Base-by-base conservation (phyloP, 2,888 invertebrate genomes). In the Punctoribates punctum region DNA sequence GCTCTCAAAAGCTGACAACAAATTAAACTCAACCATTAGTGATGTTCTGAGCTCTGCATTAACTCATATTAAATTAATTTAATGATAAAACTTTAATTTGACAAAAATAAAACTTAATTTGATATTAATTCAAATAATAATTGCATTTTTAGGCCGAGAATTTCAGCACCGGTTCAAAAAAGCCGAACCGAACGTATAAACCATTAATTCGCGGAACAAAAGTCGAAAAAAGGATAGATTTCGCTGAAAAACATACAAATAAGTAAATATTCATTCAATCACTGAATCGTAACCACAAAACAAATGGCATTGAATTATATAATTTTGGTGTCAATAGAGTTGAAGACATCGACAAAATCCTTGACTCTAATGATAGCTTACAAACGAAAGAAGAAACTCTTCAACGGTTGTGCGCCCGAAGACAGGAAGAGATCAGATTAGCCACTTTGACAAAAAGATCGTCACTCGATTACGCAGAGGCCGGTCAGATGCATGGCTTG, bases 401-500 rank as follows among this genome's bases (percentile, higher is more conserved):
- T 9, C 17, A 20, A 8, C 1, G 23, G 23, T 23, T 70, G 23
- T 70, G 70, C 46, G 42, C 23, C 42, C 1, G 70, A 46, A 70
- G 70, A 46, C 70, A 70, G 42, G 70, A 70, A 42, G 70, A 70
- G 70, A 38, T 70, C 20, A 70, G 46, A 70, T 70, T 70, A 70
- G 70, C 70, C n/a, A 42, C 70, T n/a, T 38, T 70, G 34, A 23
- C 46, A 2, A 38, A 70, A 17, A 70, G 70, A 42, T 34, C 70
- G 23, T 70, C 70, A 38, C 23, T 70, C 6, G 70, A 70, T 20
- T 70, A 70, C 13, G 20, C 29, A 29, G 34, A 62, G 17, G 23
- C 4, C 27, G n/a, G 23, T 20, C 3, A n/a, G 23, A 20, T 70
- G 42, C 70, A 70, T 42, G 46, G 70, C 15, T 70, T 70, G 70